A percentile compares a stretch with the other conserved stretches of the same genome.
phyloP scores from a whole-genome alignment of 2,888 invertebrate species.

The Rhyacophila evoluta region DNA sequence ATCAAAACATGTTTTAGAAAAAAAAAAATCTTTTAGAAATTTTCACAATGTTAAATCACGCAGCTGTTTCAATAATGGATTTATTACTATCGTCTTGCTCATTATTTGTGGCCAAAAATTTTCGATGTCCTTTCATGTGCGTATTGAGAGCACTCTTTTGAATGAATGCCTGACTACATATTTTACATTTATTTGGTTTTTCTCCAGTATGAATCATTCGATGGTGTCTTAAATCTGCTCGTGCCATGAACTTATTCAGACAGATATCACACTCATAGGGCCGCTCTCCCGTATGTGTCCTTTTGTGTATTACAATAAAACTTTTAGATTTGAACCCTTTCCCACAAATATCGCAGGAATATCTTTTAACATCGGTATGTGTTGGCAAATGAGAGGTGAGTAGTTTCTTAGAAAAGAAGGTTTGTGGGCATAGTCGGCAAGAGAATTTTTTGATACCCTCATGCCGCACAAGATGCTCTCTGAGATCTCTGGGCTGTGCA shows the following conservation, averaged over 20 bases:
- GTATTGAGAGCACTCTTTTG: conserved; percentile 30
- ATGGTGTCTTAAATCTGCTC: conserved; percentile 63
- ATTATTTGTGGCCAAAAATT: not conserved
- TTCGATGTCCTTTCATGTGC: conserved; percentile 28
- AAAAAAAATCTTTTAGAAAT: no score
- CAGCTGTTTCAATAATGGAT: no score
- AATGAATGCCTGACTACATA: conserved; percentile 28
- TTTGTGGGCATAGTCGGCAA: conserved; percentile 18
- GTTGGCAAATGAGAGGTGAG: not conserved
- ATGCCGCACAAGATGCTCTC: conserved; percentile 25
- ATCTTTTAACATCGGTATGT: conserved; percentile 16
- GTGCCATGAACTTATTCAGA: conserved; percentile 57
- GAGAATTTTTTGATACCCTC: conserved; percentile 13
- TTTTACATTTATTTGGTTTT: conserved; percentile 33
- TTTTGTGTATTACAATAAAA: conserved; percentile 62
- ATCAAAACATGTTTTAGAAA: no score
- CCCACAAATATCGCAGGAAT: conserved; percentile 62
- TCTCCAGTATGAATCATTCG: conserved; percentile 65
- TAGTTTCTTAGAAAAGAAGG: not conserved
- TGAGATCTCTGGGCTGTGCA: not conserved
- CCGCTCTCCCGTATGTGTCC: conserved; percentile 56
- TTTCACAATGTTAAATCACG: no score
- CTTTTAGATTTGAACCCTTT: conserved; percentile 62
- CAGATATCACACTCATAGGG: conserved; percentile 41
- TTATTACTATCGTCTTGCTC: not conserved